Evolutionary conservation across 2,888 invertebrate species (phyloP).

Genomic region (Plagodis dolabraria): DNA sequence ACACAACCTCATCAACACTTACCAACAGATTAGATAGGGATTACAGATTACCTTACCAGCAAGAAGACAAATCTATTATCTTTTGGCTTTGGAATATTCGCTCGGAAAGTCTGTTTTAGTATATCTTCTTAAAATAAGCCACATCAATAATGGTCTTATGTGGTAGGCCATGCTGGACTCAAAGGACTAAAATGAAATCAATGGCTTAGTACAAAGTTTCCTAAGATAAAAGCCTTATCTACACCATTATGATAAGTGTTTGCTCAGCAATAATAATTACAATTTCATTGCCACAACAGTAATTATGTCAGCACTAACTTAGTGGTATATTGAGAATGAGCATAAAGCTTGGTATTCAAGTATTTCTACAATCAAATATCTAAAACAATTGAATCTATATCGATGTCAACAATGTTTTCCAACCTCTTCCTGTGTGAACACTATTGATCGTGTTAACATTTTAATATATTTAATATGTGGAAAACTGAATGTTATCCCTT

Average conservation of each 20-base stretch:
- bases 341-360: no score
- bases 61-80: neutral
- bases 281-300: no score
- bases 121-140: constrained; percentile 7
- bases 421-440: constrained; percentile 12
- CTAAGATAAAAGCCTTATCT: constrained; percentile 3
- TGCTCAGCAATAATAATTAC: no score
- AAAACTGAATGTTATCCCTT: neutral
- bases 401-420: constrained; percentile 12
- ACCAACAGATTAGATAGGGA: no score
- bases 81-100: neutral
- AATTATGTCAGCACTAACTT: no score
- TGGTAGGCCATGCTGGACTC: constrained; percentile 12
- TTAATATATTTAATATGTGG: no score
- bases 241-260: neutral
- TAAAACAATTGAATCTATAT: neutral
- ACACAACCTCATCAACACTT: no score
- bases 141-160: constrained; percentile 17
- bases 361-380: neutral
- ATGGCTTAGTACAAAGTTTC: constrained; percentile 44
- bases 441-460: no score
- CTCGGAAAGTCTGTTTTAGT: neutral
- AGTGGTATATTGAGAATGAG: no score
- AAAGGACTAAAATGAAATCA: constrained; percentile 33
- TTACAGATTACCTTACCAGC: neutral